These are phyloP conservation scores for Rhagoletis pomonella DNA, from an alignment of 1,140 invertebrate genomes.

Conservation along the genomic window DNA sequence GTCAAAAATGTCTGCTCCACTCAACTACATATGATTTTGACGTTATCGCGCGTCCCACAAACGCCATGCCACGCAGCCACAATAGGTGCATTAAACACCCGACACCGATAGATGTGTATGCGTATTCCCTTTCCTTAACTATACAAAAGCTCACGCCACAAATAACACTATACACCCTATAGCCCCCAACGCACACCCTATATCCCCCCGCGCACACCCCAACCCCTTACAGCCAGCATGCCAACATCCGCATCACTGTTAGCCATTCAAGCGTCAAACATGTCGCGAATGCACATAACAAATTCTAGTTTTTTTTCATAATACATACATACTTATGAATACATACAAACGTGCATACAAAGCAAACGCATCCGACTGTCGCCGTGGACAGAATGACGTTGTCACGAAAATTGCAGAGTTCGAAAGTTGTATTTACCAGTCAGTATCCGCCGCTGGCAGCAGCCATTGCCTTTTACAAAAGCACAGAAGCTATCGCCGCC, in stretches of 20 bases:
- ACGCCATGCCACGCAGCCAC: background rate
- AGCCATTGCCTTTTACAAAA: background rate
- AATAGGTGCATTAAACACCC: background rate
- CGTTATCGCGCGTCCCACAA: conserved; percentile 9
- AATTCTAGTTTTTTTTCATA: conserved; percentile 62
- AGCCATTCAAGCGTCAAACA: conserved; percentile 54
- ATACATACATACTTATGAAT: background rate
- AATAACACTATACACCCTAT: background rate
- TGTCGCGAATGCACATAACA: conserved; percentile 70
- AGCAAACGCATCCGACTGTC: conserved; percentile 66
- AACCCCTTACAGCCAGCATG: background rate
- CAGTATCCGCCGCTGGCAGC: background rate
- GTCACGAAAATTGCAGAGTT: conserved; percentile 74
- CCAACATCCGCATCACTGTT: conserved; percentile 29
- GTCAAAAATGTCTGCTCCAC: background rate
- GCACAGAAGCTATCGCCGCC: conserved; percentile 55
- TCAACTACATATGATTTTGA: conserved; percentile 40
- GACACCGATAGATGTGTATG: background rate
- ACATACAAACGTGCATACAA: background rate
- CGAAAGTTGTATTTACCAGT: conserved; percentile 70
- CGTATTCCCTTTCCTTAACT: background rate
- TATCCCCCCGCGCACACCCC: background rate
- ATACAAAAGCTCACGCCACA: background rate
- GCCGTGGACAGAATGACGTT: conserved; percentile 73
- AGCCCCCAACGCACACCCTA: background rate